These are phyloP conservation scores for Drepana arcuata DNA, from an alignment of 1,140 invertebrate species.

Conservation along the genomic window DNA sequence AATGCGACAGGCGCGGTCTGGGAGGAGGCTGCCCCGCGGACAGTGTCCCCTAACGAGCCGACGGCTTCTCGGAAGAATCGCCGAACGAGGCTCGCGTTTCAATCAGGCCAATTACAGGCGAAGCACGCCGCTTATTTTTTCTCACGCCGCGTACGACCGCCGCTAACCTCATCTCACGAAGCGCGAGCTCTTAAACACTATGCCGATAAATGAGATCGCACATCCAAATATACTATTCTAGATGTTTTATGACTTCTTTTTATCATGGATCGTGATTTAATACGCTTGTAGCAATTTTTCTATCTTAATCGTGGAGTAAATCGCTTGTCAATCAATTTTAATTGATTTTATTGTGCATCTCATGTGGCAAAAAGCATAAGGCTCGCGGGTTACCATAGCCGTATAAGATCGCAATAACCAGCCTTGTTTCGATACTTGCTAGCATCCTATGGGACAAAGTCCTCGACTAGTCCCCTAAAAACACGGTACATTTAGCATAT, in stretches of 20 bases:
- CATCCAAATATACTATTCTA: conserved; percentile 30
- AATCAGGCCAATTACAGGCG: conserved; percentile 67
- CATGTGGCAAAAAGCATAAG: too few relatives aligned
- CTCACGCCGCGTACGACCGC: conserved; percentile 38
- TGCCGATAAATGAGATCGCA: conserved; percentile 22
- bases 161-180: conserved; percentile 15
- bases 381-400: too few relatives aligned
- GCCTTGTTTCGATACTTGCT: too few relatives aligned
- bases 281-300: too few relatives aligned
- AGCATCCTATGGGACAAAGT: too few relatives aligned
- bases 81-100: conserved; percentile 58
- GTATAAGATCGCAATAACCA: too few relatives aligned
- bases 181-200: conserved; percentile 12
- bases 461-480: too few relatives aligned
- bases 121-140: conserved; percentile 56
- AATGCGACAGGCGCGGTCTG: conserved; percentile 39
- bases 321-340: too few relatives aligned
- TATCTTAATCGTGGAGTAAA: conserved; percentile 7
- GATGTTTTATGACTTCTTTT: conserved; percentile 25
- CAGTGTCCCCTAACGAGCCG: conserved; percentile 59
- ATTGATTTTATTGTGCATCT: too few relatives aligned
- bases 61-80: conserved; percentile 26
- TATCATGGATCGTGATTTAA: too few relatives aligned
- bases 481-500: too few relatives aligned
- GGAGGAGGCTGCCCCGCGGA: conserved; percentile 34